Evolutionary conservation across 2,113 vertebrate species (phyloP), one percentile per base, ranked within the genome.

Genomic region (Ophiodon elongatus): DNA sequence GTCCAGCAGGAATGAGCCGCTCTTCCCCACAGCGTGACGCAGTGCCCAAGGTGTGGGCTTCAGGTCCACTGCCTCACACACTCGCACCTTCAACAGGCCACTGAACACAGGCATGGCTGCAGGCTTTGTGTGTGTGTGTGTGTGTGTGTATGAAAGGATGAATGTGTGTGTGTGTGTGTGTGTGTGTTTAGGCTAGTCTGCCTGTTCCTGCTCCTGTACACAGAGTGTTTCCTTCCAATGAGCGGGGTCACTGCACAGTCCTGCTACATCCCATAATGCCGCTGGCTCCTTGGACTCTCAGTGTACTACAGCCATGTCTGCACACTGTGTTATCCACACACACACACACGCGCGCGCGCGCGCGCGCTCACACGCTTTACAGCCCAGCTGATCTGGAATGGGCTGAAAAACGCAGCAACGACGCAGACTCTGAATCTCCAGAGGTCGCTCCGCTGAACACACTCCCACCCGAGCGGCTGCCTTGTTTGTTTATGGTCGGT

Each of bases 31-130:
- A 1, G 98, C 98, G 90, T 99, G 98, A 87, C 98, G 97, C 91
- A 99, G 92, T 4, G 98, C 99, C 98, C 98, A 99, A 6, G 98
- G 95, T 57, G 98, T 99, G 94, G 98, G 98, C 91, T 99, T 99
- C 90, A 99, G 95, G 93, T 99, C 97, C 95, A 98, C 96, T 27
- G 98, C 98, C 94, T 99, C 98, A 76, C 97, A 99, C 93, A 99
- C 98, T 90, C 97, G 97, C 89, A 99, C 98, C 95, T 99, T 99
- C 93, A 99, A 93, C 92, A 99, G 95, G 89, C 98, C 98, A 95
- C 98, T 99, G 95, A 99, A 99, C 92, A 99, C 98, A 91, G 99
- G 98, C 98, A 99, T 99, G 96, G 94, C 96, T 83, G 71, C 80
- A 29, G 75, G 54, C 25, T 57, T 3, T 21, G 45, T 21, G 29